A percentile compares a stretch with the other conserved stretches of the same genome.
These are phyloP conservation scores for Syngnathoides biaculeatus DNA, from an alignment of 2,113 vertebrate species.

Conservation along the genomic window DNA sequence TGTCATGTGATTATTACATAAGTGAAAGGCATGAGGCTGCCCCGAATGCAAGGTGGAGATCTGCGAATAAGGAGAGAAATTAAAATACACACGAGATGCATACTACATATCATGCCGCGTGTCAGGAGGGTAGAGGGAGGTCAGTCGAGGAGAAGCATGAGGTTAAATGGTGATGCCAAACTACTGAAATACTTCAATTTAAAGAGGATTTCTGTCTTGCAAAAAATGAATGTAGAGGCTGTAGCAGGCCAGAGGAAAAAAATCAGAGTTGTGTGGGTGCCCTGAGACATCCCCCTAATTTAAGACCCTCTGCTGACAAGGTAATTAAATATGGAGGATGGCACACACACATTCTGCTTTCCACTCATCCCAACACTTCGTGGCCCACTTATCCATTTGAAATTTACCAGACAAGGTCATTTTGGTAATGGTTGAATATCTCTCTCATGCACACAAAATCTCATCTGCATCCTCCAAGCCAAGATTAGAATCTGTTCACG, in stretches of 20 bases:
- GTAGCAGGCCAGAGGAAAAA: constrained; percentile 2
- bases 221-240: neutral
- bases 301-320: constrained; percentile 56
- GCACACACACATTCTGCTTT: constrained; percentile 13
- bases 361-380: constrained; percentile 31
- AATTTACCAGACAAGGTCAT: constrained; percentile 41
- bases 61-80: neutral
- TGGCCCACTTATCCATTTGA: constrained; percentile 31
- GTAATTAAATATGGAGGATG: constrained; percentile 65
- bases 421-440: constrained; percentile 26
- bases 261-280: constrained; percentile 27
- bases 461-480: neutral
- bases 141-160: constrained; percentile 11
- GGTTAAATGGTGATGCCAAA: constrained; percentile 12
- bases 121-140: neutral
- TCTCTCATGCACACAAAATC: constrained; percentile 4
- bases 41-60: constrained; percentile 1
- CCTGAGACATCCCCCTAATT: constrained; percentile 61
- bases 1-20: constrained; percentile 6
- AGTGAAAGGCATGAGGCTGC: neutral
- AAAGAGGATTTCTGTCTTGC: constrained; percentile 9
- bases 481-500: neutral
- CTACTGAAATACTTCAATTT: constrained; percentile 5
- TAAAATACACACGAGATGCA: neutral
- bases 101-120: neutral